Evolutionary conservation across 2,797 vertebrate genomes (phyloP).

Genomic region (Myotis pilosus): DNA sequence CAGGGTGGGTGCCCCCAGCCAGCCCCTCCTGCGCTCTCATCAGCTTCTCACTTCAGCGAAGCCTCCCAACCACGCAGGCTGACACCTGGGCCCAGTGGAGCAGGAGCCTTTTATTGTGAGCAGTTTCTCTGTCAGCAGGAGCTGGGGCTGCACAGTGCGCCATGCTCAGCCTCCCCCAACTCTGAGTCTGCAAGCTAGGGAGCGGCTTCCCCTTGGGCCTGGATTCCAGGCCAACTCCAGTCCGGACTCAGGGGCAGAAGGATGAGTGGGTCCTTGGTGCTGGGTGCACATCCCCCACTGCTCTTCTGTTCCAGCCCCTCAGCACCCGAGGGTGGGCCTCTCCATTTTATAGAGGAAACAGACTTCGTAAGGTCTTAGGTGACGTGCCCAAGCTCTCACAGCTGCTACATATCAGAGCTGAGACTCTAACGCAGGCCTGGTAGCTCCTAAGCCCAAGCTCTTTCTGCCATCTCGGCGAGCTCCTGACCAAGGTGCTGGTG

Average conservation of each 20-base stretch:
- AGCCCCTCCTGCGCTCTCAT: not conserved
- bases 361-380: not conserved
- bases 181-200: not conserved
- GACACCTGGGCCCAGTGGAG: accelerated
- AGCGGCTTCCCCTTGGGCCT: accelerated
- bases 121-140: not conserved
- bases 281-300: not conserved
- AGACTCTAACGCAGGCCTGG: not conserved
- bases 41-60: not conserved
- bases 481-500: not conserved
- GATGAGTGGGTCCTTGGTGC: not conserved
- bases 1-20: not conserved
- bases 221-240: not conserved
- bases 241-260: not conserved
- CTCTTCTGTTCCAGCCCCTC: not conserved
- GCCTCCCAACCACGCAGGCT: not conserved
- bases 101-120: not conserved
- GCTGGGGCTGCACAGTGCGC: not conserved
- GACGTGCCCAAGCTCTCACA: not conserved
- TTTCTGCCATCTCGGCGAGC: not conserved
- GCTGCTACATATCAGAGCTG: not conserved
- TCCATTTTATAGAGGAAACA: not conserved
- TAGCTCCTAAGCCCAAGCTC: not conserved
- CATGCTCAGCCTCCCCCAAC: not conserved
- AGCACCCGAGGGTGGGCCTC: too few relatives aligned